Evolutionary conservation across 92 coral and sea anemone genomes (phyloP).

Genomic region (Parazoanthus atlanticus): DNA sequence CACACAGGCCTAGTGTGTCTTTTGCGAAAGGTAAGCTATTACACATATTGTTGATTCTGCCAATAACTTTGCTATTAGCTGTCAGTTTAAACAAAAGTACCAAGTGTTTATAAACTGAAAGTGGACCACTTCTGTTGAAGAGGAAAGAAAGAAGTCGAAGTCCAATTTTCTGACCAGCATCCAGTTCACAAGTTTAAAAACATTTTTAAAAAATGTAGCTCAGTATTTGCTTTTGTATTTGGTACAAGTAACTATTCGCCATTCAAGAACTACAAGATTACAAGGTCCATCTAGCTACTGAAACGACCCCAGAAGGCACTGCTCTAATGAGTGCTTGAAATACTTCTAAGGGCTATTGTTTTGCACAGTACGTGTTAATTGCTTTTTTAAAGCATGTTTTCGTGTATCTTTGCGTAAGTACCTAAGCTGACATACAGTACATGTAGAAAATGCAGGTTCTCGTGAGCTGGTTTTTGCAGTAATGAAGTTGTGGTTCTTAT

Average conservation of each 20-base stretch:
- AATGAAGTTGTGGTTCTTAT: too few species aligned
- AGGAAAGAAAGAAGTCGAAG: not conserved
- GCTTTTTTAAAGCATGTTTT: too few species aligned
- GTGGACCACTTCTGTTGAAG: not conserved
- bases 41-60: not conserved
- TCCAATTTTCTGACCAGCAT: not conserved
- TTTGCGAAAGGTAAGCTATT: conserved; percentile 72
- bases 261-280: too few species aligned
- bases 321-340: too few species aligned
- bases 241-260: too few species aligned
- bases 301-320: too few species aligned
- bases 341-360: too few species aligned
- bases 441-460: too few species aligned
- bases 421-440: too few species aligned
- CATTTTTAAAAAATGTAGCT: not conserved
- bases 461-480: not conserved
- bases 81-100: not conserved
- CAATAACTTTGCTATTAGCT: not conserved
- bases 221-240: not conserved
- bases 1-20: conserved; percentile 78
- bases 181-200: not conserved
- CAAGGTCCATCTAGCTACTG: too few species aligned
- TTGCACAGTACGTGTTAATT: too few species aligned
- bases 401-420: too few species aligned
- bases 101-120: not conserved